phyloP scores from a whole-genome alignment of 2,797 vertebrate genomes.

The Leptatherina wallacei region DNA sequence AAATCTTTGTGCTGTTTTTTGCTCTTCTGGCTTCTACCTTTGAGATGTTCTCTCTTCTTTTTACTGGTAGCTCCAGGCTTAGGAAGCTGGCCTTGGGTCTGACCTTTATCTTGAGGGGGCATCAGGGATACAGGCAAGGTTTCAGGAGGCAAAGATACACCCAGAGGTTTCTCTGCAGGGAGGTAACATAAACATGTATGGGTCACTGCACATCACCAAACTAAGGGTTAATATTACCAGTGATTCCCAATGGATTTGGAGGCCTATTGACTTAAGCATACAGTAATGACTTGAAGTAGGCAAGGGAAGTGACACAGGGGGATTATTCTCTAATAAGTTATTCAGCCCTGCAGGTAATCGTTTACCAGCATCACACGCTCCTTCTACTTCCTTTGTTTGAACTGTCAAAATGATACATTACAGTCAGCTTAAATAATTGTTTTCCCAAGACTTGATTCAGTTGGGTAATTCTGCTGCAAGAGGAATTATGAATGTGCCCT shows the following conservation, averaged over 20 bases:
- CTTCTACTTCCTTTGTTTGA: constrained; percentile 9
- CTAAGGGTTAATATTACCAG: neutral
- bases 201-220: neutral
- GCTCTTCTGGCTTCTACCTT: constrained; percentile 26
- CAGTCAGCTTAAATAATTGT: neutral
- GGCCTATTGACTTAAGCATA: neutral
- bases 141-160: constrained; percentile 27
- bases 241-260: constrained; percentile 3
- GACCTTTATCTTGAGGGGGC: constrained; percentile 11
- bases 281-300: neutral
- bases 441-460: neutral
- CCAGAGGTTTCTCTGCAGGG: constrained; percentile 77
- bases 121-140: constrained; percentile 4
- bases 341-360: neutral
- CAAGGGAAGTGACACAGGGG: neutral
- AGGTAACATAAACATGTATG: constrained; percentile 35
- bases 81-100: constrained; percentile 30
- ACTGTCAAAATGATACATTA: neutral
- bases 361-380: neutral
- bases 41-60: constrained; percentile 24
- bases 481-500: neutral
- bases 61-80: constrained; percentile 32
- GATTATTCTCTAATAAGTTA: constrained; percentile 26
- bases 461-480: neutral
- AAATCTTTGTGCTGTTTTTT: constrained; percentile 37